Conservation (phyloP, 1,140 invertebrate species). For the Liolophura sinensis region DNA sequence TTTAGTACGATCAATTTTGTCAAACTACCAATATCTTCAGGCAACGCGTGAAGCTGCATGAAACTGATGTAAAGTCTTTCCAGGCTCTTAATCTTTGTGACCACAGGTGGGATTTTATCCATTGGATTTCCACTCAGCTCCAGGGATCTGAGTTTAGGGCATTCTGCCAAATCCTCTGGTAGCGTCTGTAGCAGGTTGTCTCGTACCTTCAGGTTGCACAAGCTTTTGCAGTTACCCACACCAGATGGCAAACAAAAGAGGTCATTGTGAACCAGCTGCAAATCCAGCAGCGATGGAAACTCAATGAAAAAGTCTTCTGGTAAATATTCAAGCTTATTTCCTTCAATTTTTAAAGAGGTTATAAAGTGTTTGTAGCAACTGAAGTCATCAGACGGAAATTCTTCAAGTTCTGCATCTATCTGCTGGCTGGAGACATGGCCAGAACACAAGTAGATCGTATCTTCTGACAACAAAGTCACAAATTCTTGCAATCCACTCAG, state of each 20-base stretch:
- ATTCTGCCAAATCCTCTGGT: constrained; percentile 27
- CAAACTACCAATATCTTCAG: constrained; percentile 41
- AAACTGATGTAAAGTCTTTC: constrained; percentile 28
- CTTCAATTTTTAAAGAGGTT: constrained; percentile 27
- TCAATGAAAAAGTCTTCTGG: constrained; percentile 29
- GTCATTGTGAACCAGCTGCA: constrained; percentile 28
- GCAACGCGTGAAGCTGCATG: constrained; percentile 29
- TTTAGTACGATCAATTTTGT: constrained; percentile 25
- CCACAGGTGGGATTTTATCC: constrained; percentile 16
- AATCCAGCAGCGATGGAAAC: constrained; percentile 28
- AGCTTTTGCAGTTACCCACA: constrained; percentile 32
- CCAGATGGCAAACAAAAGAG: constrained; percentile 30
- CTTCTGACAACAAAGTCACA: constrained; percentile 15
- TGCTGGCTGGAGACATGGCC: constrained; percentile 29
- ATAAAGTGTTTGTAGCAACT: constrained; percentile 27
- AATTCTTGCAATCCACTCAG: constrained; percentile 14
- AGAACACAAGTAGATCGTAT: constrained; percentile 29
- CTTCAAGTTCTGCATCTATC: constrained; percentile 14
- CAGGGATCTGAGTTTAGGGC: constrained; percentile 21
- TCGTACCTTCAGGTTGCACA: constrained; percentile 20
- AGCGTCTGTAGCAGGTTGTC: constrained; percentile 33
- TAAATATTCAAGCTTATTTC: constrained; percentile 25
- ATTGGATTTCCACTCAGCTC: constrained; percentile 39
- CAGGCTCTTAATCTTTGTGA: constrained; percentile 29
- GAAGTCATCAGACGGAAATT: constrained; percentile 11